A percentile compares a stretch with the other conserved stretches of the same genome.
phyloP scores from a whole-genome alignment of 2,113 vertebrate genomes.

The Eulacestoma nigropectus region DNA sequence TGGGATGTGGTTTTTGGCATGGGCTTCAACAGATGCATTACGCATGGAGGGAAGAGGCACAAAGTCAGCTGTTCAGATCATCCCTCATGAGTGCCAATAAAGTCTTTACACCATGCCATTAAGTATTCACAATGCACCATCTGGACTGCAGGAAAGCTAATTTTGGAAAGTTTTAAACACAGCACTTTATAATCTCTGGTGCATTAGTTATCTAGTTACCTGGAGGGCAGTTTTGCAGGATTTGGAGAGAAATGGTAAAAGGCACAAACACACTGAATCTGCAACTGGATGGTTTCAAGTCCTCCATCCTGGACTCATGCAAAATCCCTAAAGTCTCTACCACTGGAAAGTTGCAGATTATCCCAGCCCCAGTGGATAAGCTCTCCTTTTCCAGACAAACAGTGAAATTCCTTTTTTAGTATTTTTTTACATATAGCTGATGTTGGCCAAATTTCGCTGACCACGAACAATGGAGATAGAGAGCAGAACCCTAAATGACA shows the following conservation, averaged over 20 bases:
- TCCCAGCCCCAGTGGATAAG: background rate
- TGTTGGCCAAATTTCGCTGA: background rate
- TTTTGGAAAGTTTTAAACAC: slow-evolving; percentile 17
- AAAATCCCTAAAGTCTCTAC: background rate
- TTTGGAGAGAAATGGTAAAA: background rate
- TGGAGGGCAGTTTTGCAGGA: background rate
- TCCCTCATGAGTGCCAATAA: background rate
- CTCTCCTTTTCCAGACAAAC: background rate
- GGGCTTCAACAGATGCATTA: background rate
- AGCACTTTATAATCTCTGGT: background rate
- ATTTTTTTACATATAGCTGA: background rate
- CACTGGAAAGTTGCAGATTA: background rate
- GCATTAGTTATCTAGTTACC: slow-evolving; percentile 14
- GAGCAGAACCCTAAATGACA: background rate
- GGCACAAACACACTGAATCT: background rate
- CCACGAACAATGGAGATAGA: rapidly evolving
- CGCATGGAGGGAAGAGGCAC: background rate
- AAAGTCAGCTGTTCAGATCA: background rate
- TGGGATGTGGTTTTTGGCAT: slow-evolving; percentile 19
- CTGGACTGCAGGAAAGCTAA: slow-evolving; percentile 28
- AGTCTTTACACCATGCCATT: background rate
- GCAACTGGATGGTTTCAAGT: rapidly evolving
- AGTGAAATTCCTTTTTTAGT: background rate
- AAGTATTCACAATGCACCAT: background rate
- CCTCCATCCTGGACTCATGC: background rate